Percentiles rank a stretch among this genome's conserved stretches.
phyloP scores from a whole-genome alignment of 2,797 vertebrate genomes.

The Cheirogaleus major region DNA sequence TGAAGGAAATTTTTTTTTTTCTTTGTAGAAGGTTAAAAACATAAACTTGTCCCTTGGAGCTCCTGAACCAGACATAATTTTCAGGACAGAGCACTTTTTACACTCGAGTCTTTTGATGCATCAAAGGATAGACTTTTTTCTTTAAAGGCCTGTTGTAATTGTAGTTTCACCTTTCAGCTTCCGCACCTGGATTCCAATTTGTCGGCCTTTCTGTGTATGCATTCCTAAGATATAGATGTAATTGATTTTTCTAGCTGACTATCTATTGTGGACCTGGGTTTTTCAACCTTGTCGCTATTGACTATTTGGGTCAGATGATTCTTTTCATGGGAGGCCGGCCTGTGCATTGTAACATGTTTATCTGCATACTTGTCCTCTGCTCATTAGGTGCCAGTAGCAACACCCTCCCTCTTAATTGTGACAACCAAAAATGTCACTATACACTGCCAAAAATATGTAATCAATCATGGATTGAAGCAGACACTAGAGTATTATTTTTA shows the following conservation, averaged over 20 bases:
- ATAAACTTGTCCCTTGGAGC: neutral
- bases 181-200: neutral
- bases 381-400: neutral
- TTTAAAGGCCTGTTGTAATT: neutral
- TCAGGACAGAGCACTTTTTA: conserved; percentile 7
- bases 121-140: neutral
- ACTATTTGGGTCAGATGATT: neutral
- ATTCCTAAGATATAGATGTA: neutral
- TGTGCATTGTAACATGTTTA: neutral
- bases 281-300: neutral
- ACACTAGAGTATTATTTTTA: neutral
- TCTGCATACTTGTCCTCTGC: neutral
- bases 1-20: neutral
- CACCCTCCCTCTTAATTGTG: neutral
- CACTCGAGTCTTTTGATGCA: neutral
- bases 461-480: neutral
- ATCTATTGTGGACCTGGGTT: neutral
- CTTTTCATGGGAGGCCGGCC: neutral
- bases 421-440: neutral
- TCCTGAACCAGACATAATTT: conserved; percentile 11
- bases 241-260: neutral
- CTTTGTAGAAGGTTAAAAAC: conserved; percentile 6
- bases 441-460: neutral
- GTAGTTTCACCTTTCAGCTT: neutral
- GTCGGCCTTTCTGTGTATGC: neutral